Base-by-base conservation (phyloP, 2,113 vertebrate genomes). In the Reinhardtius hippoglossoides region DNA sequence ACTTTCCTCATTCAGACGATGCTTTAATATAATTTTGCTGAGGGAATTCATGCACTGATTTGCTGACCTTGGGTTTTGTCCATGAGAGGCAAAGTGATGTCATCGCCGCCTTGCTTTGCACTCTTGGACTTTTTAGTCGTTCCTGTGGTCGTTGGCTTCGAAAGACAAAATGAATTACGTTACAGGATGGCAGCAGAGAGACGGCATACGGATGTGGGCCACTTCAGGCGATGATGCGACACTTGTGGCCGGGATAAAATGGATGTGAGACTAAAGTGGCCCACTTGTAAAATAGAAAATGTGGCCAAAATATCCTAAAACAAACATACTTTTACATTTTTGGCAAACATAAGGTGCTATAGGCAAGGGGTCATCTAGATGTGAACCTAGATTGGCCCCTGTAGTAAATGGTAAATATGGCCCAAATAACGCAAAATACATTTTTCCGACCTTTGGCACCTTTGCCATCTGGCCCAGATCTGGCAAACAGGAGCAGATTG, bases 61-160 rank as follows among this genome's bases (percentile, higher is more conserved):
- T 76, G 15, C 95, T 86, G 66, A 99, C 98, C 97, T 90, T 97
- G 95, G 86, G 93, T 97, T 94, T 97, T 98, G 89, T 99, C 98
- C 92, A 98, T 98, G 55, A 99, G 93, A 1, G 98, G 98, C 86
- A 98, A 94, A 8, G 96, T 99, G 95, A 97, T 98, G 93, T 98
- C 97, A 0, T 99, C 97, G 0, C 95, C 95, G 73, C 96, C 94
- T 78, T 96, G 93, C 37, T 96, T 96, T 84, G 93, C 94, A 67
- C 91, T 95, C 92, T 95, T 98, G 77, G 95, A 92, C 78, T 95
- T 95, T 92, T 97, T 99, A 14, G 95, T 87, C 52, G 90, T 61
- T 48, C 93, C 89, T 13, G 95, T 90, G 9, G 87, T 76, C n/a
- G 94, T 92, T n/a, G 95, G 94, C 98, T 98, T 87, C 64, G 67